Conservation (phyloP, 2,888 invertebrate genomes). For the Pristionchus entomophagus region DNA sequence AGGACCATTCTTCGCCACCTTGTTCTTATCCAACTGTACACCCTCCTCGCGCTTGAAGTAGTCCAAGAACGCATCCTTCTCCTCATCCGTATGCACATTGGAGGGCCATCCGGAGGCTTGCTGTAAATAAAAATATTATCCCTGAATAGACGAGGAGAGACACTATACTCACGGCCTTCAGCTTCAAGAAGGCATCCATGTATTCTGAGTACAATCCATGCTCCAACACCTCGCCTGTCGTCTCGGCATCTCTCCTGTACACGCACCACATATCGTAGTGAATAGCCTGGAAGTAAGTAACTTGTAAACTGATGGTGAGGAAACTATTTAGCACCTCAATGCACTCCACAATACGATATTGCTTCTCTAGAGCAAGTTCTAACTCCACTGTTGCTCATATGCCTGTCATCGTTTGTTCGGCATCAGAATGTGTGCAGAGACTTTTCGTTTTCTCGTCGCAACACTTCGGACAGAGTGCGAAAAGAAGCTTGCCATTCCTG, state of each 20-base stretch:
- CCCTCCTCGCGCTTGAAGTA: background rate
- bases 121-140: background rate
- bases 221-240: background rate
- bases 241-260: background rate
- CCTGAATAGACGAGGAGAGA: no score
- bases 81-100: background rate
- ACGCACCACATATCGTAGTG: constrained; percentile 40
- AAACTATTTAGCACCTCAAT: background rate
- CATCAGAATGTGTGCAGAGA: constrained; percentile 21
- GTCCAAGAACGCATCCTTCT: constrained; percentile 26
- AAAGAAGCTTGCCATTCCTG: background rate
- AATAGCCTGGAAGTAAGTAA: constrained; percentile 36
- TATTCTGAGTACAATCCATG: constrained; percentile 46
- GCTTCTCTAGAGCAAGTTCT: constrained; percentile 28
- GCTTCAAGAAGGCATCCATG: constrained; percentile 45
- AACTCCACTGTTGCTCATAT: constrained; percentile 31
- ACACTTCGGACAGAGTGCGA: background rate
- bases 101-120: constrained; percentile 50
- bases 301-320: no score
- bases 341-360: constrained; percentile 32
- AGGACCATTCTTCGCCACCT: background rate
- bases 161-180: constrained; percentile 34
- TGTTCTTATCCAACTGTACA: constrained; percentile 10
- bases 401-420: background rate
- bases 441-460: background rate